These are phyloP conservation scores for Zaprionus ornatus DNA, from an alignment of 1,140 invertebrate genomes.

Conservation along the genomic window DNA sequence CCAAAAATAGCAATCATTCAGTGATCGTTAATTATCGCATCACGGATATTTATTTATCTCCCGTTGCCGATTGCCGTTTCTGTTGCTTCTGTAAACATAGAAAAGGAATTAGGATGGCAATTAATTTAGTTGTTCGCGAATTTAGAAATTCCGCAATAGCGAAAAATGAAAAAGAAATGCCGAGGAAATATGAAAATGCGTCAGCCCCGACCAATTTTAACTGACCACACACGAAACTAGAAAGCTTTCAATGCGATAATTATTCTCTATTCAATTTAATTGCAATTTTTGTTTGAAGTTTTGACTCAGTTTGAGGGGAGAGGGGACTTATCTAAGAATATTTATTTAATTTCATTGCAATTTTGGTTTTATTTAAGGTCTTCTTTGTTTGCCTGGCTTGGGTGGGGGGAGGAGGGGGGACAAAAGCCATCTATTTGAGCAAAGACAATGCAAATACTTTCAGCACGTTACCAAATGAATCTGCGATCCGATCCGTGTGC, in stretches of 20 bases:
- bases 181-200: conserved; percentile 24
- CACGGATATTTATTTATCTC: conserved; percentile 29
- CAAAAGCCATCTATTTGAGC: conserved; percentile 14
- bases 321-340: neutral
- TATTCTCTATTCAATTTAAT: neutral
- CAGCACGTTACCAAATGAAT: neutral
- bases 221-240: conserved; percentile 31
- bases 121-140: conserved; percentile 43
- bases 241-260: neutral
- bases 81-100: conserved; percentile 48
- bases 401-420: neutral
- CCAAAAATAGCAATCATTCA: conserved; percentile 57
- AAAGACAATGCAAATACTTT: conserved; percentile 58
- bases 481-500: conserved; percentile 9
- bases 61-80: neutral
- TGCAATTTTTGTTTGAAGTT: too few relatives aligned
- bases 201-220: neutral
- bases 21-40: conserved; percentile 49
- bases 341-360: neutral
- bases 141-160: conserved; percentile 44
- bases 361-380: neutral
- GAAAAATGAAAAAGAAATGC: neutral
- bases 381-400: neutral
- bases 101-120: conserved; percentile 14
- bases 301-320: too few relatives aligned